Conservation (phyloP, 2,113 vertebrate genomes). For the Etheostoma spectabile region DNA sequence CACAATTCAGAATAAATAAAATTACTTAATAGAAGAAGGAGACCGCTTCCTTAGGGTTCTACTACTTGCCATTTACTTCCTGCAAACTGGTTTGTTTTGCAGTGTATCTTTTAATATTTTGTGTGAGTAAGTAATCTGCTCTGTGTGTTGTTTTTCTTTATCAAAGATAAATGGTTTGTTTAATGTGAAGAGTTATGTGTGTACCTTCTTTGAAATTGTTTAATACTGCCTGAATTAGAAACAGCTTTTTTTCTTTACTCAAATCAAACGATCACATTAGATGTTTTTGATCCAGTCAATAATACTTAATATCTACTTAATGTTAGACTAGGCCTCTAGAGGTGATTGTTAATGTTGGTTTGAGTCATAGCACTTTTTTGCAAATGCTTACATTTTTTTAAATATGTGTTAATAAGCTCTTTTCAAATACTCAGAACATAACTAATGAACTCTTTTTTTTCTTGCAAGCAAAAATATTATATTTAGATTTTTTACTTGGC, state of each 20-base stretch:
- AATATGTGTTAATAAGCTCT: background rate
- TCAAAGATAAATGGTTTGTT: too few relatives aligned
- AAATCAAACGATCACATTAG: constrained; percentile 6
- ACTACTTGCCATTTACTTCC: background rate
- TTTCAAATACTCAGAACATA: background rate
- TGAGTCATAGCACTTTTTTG: background rate
- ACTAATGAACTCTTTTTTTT: background rate
- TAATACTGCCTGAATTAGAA: background rate
- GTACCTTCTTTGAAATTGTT: background rate
- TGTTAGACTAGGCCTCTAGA: background rate
- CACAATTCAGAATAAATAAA: too few relatives aligned
- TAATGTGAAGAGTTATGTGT: constrained; percentile 12
- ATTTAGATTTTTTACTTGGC: constrained; percentile 7
- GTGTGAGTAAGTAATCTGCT: background rate
- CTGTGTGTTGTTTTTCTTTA: too few relatives aligned
- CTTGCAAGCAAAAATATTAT: background rate
- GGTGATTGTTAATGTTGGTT: background rate
- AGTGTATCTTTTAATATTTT: background rate
- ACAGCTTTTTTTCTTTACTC: background rate
- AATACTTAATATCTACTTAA: background rate
- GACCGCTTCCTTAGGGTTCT: too few relatives aligned
- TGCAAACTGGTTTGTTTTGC: constrained; percentile 12
- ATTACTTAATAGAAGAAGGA: too few relatives aligned
- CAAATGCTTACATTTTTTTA: background rate
- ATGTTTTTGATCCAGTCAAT: background rate